Evolutionary conservation across 2,113 vertebrate species (phyloP), one percentile per base, ranked within the genome.

Genomic region (Bambusicola thoracicus): DNA sequence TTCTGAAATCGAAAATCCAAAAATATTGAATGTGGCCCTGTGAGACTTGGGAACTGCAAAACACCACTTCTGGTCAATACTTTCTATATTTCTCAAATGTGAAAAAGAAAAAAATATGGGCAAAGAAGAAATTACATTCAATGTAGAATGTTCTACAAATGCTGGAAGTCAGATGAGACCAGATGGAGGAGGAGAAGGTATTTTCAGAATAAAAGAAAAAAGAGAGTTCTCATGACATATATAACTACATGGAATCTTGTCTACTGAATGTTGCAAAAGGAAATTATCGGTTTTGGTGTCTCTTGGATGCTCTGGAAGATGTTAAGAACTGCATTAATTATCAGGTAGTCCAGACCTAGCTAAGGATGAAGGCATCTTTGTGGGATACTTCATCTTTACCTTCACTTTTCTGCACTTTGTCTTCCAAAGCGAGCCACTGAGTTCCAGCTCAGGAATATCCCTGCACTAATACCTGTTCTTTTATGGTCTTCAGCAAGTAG

Each of bases 21-120:
- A 36, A 13, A 36, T 43, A 40, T 29, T 7, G 30, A 49, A 77
- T 40, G 8, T 49, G 8, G 18, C 20, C 68, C 22, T 44, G 22
- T 44, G 65, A 67, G 81, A 41, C 14, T 53, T 30, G 77, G 49
- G 24, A 81, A 34, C 21, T 70, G 41, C 3, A 8, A 84, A 78
- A 36, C 5, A 20, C 21, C 13, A 15, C 5, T 81, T 81, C 61
- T 63, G 19, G 10, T 81, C 32, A 75, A 22, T 51, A 53, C 5
- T 5, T 51, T 62, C 13, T 40, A 51, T 19, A 4, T n/a, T 69
- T 55, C 34, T 6, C 40, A 22, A 61, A 76, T 0, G 0, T 53
- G 46, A 5, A 36, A 53, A 44, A 51, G 34, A 38, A 43, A 34
- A 44, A 21, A 46, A 59, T 2, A n/a, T n/a, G n/a, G 41, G 1